A percentile compares a stretch with the other conserved stretches of the same genome.
Conservation (phyloP, 2,797 vertebrate species). For the Epinephelus awoara region DNA sequence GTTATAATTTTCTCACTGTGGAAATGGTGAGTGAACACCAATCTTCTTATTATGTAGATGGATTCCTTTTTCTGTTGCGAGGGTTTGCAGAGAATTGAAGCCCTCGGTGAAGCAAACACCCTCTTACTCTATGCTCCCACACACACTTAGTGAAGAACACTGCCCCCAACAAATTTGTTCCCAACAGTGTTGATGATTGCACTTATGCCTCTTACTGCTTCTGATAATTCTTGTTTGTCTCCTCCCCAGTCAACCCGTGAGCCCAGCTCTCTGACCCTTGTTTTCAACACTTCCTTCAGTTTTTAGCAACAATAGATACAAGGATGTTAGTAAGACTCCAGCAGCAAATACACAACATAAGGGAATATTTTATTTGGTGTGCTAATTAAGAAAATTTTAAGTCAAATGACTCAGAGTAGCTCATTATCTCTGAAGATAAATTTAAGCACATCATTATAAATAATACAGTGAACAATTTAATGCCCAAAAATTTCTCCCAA, state of each 20-base stretch:
- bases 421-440: constrained; percentile 29
- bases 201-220: constrained; percentile 39
- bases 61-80: constrained; percentile 21
- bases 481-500: not conserved
- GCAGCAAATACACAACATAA: constrained; percentile 1
- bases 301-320: constrained; percentile 13
- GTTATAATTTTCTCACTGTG: not conserved
- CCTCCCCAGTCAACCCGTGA: constrained; percentile 11
- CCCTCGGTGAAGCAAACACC: constrained; percentile 34
- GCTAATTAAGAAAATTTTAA: constrained; percentile 29
- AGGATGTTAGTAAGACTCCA: constrained; percentile 10
- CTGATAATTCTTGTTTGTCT: constrained; percentile 33
- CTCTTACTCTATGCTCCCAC: constrained; percentile 31
- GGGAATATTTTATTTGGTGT: constrained; percentile 23
- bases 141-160: constrained; percentile 38
- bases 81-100: constrained; percentile 34
- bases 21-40: not conserved
- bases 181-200: constrained; percentile 39
- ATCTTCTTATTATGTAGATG: not conserved
- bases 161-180: constrained; percentile 43
- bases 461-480: constrained; percentile 18
- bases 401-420: constrained; percentile 16
- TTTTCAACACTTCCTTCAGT: constrained; percentile 35
- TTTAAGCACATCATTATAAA: constrained; percentile 32
- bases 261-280: constrained; percentile 29